These are phyloP conservation scores for Mellivora capensis DNA, from an alignment of 2,113 vertebrate genomes.

Conservation along the genomic window DNA sequence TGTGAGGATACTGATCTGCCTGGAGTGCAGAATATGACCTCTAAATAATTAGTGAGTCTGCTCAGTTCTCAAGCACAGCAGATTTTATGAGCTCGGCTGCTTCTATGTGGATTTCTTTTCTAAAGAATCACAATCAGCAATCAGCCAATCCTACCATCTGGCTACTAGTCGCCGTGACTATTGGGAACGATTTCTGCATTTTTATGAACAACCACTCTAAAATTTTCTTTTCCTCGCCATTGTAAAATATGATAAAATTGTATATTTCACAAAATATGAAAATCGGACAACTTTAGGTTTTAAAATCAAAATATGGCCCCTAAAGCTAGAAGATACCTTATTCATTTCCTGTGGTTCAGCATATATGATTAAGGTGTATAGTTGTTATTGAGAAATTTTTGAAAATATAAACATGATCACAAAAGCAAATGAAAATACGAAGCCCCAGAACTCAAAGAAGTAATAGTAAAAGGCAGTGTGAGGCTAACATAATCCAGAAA, in stretches of 20 bases:
- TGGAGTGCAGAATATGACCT: background rate
- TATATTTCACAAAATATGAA: background rate
- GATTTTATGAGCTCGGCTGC: background rate
- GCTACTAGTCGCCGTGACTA: background rate
- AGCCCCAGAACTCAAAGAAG: background rate
- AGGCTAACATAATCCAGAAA: background rate
- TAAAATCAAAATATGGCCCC: background rate
- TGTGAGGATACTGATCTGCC: background rate
- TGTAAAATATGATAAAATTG: background rate
- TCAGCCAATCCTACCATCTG: constrained; percentile 18
- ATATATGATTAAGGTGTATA: background rate
- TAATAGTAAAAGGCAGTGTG: background rate
- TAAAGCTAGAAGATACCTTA: background rate
- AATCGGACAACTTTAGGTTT: background rate
- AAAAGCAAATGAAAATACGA: constrained; percentile 35
- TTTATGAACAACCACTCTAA: background rate
- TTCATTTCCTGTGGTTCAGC: background rate
- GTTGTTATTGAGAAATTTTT: constrained; percentile 28
- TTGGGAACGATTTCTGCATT: background rate
- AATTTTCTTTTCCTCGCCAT: background rate
- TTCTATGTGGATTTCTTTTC: constrained; percentile 46
- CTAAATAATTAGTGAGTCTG: background rate
- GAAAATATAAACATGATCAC: background rate
- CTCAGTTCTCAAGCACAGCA: background rate
- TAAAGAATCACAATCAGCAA: background rate